phyloP scores from a whole-genome alignment of 2,797 vertebrate genomes.

The Gymnopithys bicolor region DNA sequence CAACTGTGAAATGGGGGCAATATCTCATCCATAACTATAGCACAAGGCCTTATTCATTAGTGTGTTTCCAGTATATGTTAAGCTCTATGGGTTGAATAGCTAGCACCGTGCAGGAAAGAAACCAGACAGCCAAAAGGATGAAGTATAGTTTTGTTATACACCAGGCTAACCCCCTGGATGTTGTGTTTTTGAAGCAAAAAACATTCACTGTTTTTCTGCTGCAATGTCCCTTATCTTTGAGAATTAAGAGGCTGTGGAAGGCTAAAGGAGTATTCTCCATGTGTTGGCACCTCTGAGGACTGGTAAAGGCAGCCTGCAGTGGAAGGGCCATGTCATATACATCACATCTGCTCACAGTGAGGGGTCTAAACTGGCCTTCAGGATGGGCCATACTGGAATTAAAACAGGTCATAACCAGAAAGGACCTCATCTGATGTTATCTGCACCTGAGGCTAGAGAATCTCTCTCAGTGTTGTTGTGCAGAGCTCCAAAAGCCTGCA shows the following conservation, averaged over 20 bases:
- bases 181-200: neutral
- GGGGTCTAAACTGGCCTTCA: neutral
- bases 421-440: neutral
- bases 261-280: neutral
- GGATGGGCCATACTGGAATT: neutral
- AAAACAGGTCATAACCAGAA: accelerated
- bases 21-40: neutral
- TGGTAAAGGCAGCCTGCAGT: neutral
- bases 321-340: neutral
- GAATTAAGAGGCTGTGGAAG: neutral
- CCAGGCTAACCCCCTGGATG: neutral
- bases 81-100: neutral
- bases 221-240: neutral
- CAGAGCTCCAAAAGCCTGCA: neutral
- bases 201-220: neutral
- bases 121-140: neutral
- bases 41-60: neutral
- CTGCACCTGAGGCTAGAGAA: neutral
- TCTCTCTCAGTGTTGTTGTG: neutral
- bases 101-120: neutral
- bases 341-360: neutral
- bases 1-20: neutral
- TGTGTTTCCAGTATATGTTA: neutral
- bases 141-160: neutral
- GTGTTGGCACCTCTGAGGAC: neutral